Percentiles rank a stretch among this genome's conserved stretches.
Evolutionary conservation across 2,113 vertebrate genomes (phyloP).

Genomic region (Prionailurus viverrinus): DNA sequence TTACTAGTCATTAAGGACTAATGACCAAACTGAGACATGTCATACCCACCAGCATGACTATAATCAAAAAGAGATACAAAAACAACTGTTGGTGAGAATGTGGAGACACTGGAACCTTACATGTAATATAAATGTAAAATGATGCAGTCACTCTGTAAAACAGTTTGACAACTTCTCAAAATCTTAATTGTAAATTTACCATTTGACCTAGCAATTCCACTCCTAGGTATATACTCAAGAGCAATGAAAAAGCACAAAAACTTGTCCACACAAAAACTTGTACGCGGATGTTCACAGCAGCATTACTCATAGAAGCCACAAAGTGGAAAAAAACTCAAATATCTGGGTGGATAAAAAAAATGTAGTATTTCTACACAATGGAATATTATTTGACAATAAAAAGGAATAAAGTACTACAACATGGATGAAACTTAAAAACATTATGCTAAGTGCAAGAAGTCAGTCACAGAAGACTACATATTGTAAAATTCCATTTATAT

Average conservation of each 20-base stretch:
- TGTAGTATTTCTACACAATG: not conserved
- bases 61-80: not conserved
- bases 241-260: not conserved
- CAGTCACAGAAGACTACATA: not conserved
- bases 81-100: not conserved
- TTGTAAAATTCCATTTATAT: not conserved
- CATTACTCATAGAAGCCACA: not conserved
- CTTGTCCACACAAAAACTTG: not conserved
- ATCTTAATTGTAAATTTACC: not conserved
- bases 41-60: not conserved
- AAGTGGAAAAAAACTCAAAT: not conserved
- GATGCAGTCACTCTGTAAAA: not conserved
- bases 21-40: not conserved
- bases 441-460: not conserved
- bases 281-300: not conserved
- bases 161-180: not conserved
- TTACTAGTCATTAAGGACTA: not conserved
- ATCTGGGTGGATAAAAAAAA: not conserved
- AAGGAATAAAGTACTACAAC: not conserved
- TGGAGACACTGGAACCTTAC: not conserved
- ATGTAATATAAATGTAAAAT: not conserved
- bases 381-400: slow-evolving; percentile 20
- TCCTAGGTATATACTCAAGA: not conserved
- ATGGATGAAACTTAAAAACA: slow-evolving; percentile 26
- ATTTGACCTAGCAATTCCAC: not conserved